Percentiles rank a stretch among this genome's conserved stretches.
phyloP scores from a whole-genome alignment of 37 sponge, comb jelly and placozoan species.

The Halichondria panicea region DNA sequence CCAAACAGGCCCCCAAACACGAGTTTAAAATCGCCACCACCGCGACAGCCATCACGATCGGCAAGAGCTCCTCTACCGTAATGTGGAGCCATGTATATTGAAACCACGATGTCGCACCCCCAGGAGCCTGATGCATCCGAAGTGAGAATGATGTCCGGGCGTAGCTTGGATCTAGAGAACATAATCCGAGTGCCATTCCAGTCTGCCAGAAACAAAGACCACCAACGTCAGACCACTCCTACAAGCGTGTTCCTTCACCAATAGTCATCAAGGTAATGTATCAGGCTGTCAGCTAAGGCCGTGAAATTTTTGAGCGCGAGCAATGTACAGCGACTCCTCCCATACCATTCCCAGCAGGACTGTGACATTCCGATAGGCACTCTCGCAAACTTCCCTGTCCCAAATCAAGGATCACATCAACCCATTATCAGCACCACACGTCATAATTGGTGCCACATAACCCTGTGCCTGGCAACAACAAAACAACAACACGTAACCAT shows the following conservation, averaged over 20 bases:
- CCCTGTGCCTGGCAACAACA: background rate
- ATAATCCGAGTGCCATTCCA: conserved; percentile 1
- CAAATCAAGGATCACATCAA: background rate
- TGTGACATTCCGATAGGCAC: conserved; percentile 8
- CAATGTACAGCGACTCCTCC: background rate
- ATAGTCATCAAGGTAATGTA: conserved; percentile 45
- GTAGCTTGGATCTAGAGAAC: background rate
- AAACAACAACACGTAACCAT: too few species aligned
- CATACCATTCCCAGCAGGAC: background rate
- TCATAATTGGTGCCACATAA: background rate
- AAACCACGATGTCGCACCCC: too few species aligned
- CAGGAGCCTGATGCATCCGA: conserved; percentile 16
- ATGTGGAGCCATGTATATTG: background rate
- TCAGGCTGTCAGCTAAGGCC: conserved; percentile 4
- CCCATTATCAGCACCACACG: conserved; percentile 5
- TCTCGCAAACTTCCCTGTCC: conserved; percentile 4
- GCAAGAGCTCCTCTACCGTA: background rate
- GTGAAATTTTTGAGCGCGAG: background rate
- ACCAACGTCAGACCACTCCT: conserved; percentile 1
- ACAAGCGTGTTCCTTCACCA: too few species aligned
- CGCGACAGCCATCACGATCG: background rate
- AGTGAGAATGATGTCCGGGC: background rate
- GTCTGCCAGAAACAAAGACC: background rate
- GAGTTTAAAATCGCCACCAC: background rate
- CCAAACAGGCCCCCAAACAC: background rate